Percentiles rank a stretch among this genome's conserved stretches.
Evolutionary conservation across 2,888 invertebrate species (phyloP).

Genomic region (Brenthis daphne): DNA sequence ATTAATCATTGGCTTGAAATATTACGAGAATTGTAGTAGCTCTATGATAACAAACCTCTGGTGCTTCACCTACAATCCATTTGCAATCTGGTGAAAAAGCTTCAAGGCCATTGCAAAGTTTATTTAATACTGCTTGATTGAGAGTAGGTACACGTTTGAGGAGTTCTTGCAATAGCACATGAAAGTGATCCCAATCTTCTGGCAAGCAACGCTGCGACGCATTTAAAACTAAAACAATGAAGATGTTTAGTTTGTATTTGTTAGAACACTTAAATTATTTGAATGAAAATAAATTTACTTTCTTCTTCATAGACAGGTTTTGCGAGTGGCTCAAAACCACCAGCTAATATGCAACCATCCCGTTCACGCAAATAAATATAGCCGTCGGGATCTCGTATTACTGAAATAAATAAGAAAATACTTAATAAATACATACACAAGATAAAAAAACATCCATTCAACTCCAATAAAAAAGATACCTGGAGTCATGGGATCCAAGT

Average conservation of each 20-base stretch:
- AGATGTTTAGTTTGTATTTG: background rate
- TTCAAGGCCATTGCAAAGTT: constrained; percentile 94
- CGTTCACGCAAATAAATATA: constrained; percentile 93
- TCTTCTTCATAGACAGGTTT: constrained; percentile 94
- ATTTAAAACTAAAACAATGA: constrained; percentile 65
- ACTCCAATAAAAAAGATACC: constrained; percentile 65
- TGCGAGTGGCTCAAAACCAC: constrained; percentile 95
- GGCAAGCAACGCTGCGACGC: constrained; percentile 86
- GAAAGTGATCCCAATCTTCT: constrained; percentile 99
- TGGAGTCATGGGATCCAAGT: constrained; percentile 90
- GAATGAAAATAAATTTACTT: constrained; percentile 51
- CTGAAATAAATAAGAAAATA: constrained; percentile 61
- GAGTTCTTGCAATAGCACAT: constrained; percentile 92
- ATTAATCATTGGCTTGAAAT: too few species aligned
- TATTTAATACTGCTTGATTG: constrained; percentile 87
- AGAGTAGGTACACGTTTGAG: constrained; percentile 92
- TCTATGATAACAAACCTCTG: constrained; percentile 85
- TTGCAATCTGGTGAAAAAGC: constrained; percentile 98
- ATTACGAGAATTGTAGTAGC: constrained; percentile 20
- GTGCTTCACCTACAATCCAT: constrained; percentile 96
- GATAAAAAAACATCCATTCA: background rate
- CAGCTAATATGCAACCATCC: constrained; percentile 92
- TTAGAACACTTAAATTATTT: constrained; percentile 4
- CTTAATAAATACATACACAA: background rate
- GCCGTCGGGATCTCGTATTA: constrained; percentile 93